Evolutionary conservation across 2,797 vertebrate species (phyloP).

Genomic region (Staurois parvus): DNA sequence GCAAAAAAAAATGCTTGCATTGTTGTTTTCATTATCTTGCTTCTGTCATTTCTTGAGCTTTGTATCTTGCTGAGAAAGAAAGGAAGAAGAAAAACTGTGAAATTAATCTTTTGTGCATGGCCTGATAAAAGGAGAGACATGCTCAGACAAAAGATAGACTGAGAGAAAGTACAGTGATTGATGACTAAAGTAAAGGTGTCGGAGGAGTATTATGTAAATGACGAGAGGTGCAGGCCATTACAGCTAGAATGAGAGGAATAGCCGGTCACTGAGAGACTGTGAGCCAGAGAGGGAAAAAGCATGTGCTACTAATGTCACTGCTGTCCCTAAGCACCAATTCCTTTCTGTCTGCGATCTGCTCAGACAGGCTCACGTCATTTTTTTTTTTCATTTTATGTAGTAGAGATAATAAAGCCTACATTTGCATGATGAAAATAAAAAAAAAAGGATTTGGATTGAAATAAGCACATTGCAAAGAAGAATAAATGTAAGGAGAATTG

Average conservation of each 20-base stretch:
- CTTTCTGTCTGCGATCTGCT: constrained; percentile 95
- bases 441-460: constrained; percentile 67
- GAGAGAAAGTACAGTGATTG: constrained; percentile 98
- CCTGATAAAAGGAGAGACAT: constrained; percentile 98
- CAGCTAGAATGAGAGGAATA: constrained; percentile 83
- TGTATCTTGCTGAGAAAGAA: constrained; percentile 95
- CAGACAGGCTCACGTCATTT: constrained; percentile 91
- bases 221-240: constrained; percentile 96
- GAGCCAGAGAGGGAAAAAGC: constrained; percentile 79
- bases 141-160: constrained; percentile 98
- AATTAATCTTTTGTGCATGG: constrained; percentile 99
- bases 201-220: constrained; percentile 99
- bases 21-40: constrained; percentile 99
- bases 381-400: constrained; percentile 76
- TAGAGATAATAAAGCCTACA: constrained; percentile 76
- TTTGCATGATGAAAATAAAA: constrained; percentile 71
- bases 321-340: constrained; percentile 90
- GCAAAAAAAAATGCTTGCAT: constrained; percentile 93
- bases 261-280: constrained; percentile 66
- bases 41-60: constrained; percentile 97
- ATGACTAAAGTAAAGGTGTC: constrained; percentile 99
- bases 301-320: constrained; percentile 83
- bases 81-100: constrained; percentile 95
- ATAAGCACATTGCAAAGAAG: constrained; percentile 61
- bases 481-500: constrained; percentile 66